Conservation (phyloP, 2,113 vertebrate species). For the Dromiciops gliroides region DNA sequence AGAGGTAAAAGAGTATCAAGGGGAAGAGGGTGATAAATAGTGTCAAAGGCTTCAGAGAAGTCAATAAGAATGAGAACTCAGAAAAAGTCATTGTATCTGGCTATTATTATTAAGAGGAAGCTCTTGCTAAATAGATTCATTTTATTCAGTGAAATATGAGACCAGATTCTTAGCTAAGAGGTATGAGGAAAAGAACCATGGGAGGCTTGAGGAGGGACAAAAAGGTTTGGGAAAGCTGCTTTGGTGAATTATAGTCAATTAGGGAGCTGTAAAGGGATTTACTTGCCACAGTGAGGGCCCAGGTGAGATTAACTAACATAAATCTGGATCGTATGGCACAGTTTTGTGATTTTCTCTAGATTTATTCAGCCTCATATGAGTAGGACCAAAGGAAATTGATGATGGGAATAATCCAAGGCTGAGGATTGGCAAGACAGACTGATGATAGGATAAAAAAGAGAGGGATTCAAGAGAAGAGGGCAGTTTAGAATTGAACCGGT, state of each 20-base stretch:
- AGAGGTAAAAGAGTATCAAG: background rate
- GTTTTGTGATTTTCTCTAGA: background rate
- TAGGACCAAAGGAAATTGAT: background rate
- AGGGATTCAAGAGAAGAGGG: background rate
- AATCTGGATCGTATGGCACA: background rate
- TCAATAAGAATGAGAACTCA: background rate
- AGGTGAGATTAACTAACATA: background rate
- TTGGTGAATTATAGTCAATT: background rate
- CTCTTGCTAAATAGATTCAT: background rate
- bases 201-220: background rate
- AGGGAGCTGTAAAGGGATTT: background rate
- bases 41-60: background rate
- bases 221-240: background rate
- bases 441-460: background rate
- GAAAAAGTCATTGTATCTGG: background rate
- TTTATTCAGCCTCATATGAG: background rate
- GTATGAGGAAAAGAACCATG: background rate
- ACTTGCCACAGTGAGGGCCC: background rate
- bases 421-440: background rate
- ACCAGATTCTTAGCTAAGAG: background rate
- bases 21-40: background rate
- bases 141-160: background rate
- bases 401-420: background rate
- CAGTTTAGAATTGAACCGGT: background rate
- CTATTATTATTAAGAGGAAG: background rate